Conservation (phyloP, 2,113 vertebrate species). For the Petrocephalus microphthalmus region DNA sequence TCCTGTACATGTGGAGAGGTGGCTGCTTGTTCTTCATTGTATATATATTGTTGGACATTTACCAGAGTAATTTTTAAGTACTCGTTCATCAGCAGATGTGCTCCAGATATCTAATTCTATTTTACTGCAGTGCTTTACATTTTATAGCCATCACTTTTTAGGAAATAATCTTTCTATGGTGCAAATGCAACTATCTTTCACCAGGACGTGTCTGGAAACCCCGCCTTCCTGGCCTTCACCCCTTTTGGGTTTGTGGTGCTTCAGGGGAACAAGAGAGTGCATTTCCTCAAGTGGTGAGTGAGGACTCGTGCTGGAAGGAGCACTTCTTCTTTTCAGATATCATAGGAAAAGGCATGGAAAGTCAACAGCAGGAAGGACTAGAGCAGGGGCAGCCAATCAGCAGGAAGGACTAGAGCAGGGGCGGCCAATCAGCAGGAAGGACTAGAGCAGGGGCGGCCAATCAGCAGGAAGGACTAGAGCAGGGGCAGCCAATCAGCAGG, state of each 20-base stretch:
- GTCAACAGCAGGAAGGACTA: background rate
- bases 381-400: no score
- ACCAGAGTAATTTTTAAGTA: background rate
- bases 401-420: no score
- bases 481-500: no score
- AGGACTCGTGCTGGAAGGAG: no score
- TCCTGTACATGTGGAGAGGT: background rate
- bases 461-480: no score
- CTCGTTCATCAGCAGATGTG: background rate
- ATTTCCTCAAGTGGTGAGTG: conserved; percentile 96
- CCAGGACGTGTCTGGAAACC: conserved; percentile 92
- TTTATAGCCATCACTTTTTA: background rate
- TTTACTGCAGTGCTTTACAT: background rate
- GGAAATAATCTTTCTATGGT: background rate
- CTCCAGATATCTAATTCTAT: background rate
- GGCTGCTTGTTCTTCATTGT: background rate
- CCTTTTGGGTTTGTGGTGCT: conserved; percentile 93
- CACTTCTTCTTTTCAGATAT: background rate
- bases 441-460: no score
- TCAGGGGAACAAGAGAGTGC: conserved; percentile 92
- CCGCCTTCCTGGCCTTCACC: conserved; percentile 90
- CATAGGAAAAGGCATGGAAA: background rate
- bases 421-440: no score
- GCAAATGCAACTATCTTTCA: background rate
- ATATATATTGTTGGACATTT: background rate